Evolutionary conservation across 2,113 vertebrate genomes (phyloP).

Genomic region (Indicator maculatus): DNA sequence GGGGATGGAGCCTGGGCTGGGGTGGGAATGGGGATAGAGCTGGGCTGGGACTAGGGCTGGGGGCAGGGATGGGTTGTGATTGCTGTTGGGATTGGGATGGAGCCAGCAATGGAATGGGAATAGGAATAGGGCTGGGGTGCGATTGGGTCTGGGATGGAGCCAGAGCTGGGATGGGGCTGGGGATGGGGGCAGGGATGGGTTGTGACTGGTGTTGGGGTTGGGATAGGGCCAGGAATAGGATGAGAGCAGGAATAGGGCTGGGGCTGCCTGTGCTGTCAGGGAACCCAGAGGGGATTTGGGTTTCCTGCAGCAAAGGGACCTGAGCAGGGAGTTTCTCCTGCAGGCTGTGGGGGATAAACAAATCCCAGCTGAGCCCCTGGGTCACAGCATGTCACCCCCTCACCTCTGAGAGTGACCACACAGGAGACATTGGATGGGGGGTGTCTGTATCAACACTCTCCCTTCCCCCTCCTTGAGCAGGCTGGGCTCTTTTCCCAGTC

Average conservation of each 20-base stretch:
- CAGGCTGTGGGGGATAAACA: not conserved
- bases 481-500: not conserved
- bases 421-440: not conserved
- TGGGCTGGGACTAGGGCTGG: not conserved
- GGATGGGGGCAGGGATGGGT: too few relatives aligned
- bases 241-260: too few relatives aligned
- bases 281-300: accelerated
- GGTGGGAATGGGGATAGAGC: accelerated
- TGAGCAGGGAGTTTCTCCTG: not conserved
- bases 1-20: too few relatives aligned
- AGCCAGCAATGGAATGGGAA: not conserved
- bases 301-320: not conserved
- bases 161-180: too few relatives aligned
- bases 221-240: too few relatives aligned
- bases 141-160: too few relatives aligned
- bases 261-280: accelerated
- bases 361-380: not conserved
- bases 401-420: too few relatives aligned
- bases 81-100: not conserved
- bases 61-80: too few relatives aligned
- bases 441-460: not conserved
- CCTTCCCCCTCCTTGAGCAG: not conserved
- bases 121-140: not conserved
- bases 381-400: too few relatives aligned
- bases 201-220: too few relatives aligned